These are phyloP conservation scores for Pachycephus smyrnensis DNA, from an alignment of 2,888 invertebrate species.

Conservation along the genomic window DNA sequence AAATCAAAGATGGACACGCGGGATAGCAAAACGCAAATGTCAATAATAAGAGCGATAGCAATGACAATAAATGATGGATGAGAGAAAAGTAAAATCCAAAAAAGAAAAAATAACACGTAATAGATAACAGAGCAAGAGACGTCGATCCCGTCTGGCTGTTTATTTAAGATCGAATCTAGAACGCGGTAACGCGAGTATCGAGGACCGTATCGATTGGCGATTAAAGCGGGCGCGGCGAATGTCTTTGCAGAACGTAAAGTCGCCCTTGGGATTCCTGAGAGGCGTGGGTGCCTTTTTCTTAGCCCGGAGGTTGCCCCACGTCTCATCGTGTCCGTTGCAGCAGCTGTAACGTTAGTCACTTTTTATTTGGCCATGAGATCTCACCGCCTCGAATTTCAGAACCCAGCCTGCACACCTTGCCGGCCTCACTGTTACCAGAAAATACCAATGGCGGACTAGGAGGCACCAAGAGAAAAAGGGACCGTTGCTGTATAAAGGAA, in stretches of 20 bases:
- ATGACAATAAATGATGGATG: background rate
- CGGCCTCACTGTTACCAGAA: background rate
- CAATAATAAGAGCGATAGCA: background rate
- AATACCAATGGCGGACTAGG: background rate
- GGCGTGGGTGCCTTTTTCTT: constrained; percentile 48
- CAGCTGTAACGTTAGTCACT: background rate
- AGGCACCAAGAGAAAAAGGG: background rate
- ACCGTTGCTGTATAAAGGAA: no score
- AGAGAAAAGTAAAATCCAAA: no score
- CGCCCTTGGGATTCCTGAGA: constrained; percentile 49
- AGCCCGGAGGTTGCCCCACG: background rate
- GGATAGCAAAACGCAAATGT: background rate
- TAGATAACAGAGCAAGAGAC: background rate
- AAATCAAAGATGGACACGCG: background rate
- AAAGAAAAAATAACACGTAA: background rate
- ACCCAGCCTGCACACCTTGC: background rate
- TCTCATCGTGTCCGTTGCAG: background rate
- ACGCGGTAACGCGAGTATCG: background rate
- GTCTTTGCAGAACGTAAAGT: constrained; percentile 12
- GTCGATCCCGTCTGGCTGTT: background rate
- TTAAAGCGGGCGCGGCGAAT: background rate
- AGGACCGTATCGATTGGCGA: constrained; percentile 1
- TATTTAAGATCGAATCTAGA: background rate
- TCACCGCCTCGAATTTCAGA: background rate
- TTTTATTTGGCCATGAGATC: background rate